Evolutionary conservation across 2,797 vertebrate species (phyloP).

Genomic region (Accipiter superciliosus): DNA sequence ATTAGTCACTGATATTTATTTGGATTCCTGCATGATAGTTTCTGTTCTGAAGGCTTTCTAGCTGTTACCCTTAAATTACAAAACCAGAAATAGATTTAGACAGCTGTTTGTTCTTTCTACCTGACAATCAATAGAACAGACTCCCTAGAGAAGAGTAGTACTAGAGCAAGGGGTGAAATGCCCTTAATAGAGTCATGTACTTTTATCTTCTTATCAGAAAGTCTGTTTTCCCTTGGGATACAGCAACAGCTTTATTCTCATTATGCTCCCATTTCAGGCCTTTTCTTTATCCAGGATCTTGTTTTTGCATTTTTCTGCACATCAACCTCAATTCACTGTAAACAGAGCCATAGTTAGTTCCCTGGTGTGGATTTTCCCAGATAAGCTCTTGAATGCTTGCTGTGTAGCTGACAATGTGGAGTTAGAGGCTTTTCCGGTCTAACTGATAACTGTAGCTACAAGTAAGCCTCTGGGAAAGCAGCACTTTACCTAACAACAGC

Average conservation of each 20-base stretch:
- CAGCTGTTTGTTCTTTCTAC: background rate
- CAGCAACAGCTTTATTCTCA: background rate
- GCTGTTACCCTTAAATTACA: conserved; percentile 10
- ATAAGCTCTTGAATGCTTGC: background rate
- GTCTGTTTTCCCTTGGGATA: background rate
- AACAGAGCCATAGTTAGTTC: background rate
- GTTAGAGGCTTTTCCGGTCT: background rate
- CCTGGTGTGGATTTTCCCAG: background rate
- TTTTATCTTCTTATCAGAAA: conserved; percentile 12
- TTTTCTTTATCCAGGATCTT: conserved; percentile 1
- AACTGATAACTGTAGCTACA: background rate
- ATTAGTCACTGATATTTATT: conserved; percentile 17
- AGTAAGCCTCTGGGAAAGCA: background rate
- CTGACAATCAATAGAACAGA: conserved; percentile 10
- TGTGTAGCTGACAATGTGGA: background rate
- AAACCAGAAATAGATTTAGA: background rate
- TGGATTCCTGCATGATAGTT: background rate
- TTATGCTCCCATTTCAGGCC: background rate
- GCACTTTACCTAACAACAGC: background rate
- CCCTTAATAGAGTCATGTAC: background rate
- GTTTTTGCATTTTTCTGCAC: background rate
- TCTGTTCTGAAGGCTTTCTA: conserved; percentile 19
- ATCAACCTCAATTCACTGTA: background rate
- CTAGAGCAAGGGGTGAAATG: background rate
- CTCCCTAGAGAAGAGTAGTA: conserved; percentile 1